Conservation (phyloP, 2,113 vertebrate genomes). For the Brienomyrus brachyistius region DNA sequence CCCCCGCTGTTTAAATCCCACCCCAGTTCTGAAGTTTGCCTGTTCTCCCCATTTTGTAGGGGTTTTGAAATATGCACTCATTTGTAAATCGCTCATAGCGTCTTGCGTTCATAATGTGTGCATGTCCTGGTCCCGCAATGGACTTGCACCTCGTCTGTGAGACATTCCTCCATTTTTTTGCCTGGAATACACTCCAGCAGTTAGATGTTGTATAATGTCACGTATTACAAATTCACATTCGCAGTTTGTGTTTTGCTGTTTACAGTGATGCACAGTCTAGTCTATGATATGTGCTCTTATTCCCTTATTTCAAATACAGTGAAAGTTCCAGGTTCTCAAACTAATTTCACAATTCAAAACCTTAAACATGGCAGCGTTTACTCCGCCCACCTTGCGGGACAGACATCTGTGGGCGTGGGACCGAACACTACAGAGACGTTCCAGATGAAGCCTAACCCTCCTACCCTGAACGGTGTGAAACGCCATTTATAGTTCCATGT, state of each 20-base stretch:
- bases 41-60: neutral
- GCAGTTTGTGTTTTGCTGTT: neutral
- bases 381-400: slow-evolving; percentile 40
- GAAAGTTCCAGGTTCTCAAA: slow-evolving; percentile 35
- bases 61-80: neutral
- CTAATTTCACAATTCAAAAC: slow-evolving; percentile 29
- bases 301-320: slow-evolving; percentile 27
- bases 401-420: slow-evolving; percentile 43
- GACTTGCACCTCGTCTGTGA: neutral
- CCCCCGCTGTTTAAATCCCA: neutral
- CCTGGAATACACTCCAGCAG: neutral
- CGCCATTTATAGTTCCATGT: neutral
- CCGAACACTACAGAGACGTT: slow-evolving; percentile 17
- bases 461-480: neutral
- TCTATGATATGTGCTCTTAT: neutral
- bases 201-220: neutral
- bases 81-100: neutral
- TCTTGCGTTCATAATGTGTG: neutral
- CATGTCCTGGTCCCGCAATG: neutral
- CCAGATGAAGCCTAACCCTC: slow-evolving; percentile 9
- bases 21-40: neutral
- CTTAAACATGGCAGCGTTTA: slow-evolving; percentile 39
- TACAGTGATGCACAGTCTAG: neutral
- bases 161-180: neutral
- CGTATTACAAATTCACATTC: neutral